phyloP scores from a whole-genome alignment of 2,113 vertebrate species.

The Scalopus aquaticus region DNA sequence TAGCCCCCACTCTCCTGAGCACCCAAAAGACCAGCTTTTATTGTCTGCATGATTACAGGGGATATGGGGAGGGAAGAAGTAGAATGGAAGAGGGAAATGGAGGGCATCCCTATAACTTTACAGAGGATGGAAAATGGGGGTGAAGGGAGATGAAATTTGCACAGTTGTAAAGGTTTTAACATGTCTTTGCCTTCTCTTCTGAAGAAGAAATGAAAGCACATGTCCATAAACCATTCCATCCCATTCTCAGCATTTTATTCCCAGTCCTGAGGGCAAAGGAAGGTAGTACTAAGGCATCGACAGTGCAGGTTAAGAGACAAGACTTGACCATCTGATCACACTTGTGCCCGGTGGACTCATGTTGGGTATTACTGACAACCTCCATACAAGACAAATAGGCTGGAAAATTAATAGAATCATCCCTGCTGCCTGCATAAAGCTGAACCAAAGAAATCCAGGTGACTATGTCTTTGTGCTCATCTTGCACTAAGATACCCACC shows the following conservation, averaged over 20 bases:
- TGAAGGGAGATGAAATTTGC: not conserved
- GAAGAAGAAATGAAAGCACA: conserved; percentile 53
- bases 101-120: not conserved
- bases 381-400: not conserved
- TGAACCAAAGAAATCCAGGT: conserved; percentile 26
- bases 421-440: not conserved
- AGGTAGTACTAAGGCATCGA: not conserved
- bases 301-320: not conserved
- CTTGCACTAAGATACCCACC: not conserved
- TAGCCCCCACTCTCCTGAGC: not conserved
- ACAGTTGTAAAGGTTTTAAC: not conserved
- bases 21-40: conserved; percentile 51
- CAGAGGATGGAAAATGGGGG: not conserved
- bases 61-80: conserved; percentile 19
- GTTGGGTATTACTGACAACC: not conserved
- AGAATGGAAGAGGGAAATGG: not conserved
- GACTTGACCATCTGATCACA: not conserved
- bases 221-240: conserved; percentile 44
- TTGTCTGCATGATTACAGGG: conserved; percentile 51
- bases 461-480: not conserved
- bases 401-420: not conserved
- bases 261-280: conserved; percentile 2
- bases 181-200: conserved; percentile 22
- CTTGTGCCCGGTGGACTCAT: not conserved
- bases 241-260: not conserved